Evolutionary conservation across 2,113 vertebrate genomes (phyloP).

Genomic region (Tragelaphus imberbis): DNA sequence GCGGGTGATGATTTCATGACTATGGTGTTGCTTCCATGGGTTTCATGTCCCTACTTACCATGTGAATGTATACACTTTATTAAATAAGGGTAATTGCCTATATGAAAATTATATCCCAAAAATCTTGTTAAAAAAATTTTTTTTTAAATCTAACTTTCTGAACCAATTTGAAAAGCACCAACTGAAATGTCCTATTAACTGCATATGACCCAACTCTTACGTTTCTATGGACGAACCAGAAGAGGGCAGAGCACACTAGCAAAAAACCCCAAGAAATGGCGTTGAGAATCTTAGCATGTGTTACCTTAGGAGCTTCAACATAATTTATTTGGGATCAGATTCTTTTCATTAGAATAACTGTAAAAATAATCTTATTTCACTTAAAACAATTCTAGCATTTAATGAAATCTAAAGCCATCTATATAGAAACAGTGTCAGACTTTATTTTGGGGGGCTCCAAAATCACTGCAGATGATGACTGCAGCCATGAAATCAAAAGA

Average conservation of each 20-base stretch:
- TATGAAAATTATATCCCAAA: not conserved
- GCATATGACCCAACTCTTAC: not conserved
- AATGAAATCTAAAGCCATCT: not conserved
- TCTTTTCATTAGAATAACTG: not conserved
- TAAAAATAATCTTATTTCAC: not conserved
- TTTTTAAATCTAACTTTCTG: not conserved
- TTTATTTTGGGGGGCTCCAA: too few relatives aligned
- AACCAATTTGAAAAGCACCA: not conserved
- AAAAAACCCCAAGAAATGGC: not conserved
- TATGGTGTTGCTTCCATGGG: not conserved
- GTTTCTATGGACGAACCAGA: not conserved
- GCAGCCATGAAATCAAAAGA: too few relatives aligned
- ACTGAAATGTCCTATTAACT: not conserved
- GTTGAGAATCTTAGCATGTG: not conserved
- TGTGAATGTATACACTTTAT: not conserved
- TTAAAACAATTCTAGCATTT: not conserved
- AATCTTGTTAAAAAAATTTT: not conserved
- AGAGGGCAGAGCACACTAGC: not conserved
- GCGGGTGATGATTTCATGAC: not conserved
- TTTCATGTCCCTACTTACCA: not conserved
- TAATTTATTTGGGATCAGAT: not conserved
- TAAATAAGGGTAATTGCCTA: not conserved
- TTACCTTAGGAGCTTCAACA: not conserved
- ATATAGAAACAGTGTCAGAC: too few relatives aligned
- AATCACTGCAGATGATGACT: too few relatives aligned